A percentile compares a stretch with the other conserved stretches of the same genome.
Evolutionary conservation across 2,797 vertebrate species (phyloP).

Genomic region (Petrocephalus sullivani): DNA sequence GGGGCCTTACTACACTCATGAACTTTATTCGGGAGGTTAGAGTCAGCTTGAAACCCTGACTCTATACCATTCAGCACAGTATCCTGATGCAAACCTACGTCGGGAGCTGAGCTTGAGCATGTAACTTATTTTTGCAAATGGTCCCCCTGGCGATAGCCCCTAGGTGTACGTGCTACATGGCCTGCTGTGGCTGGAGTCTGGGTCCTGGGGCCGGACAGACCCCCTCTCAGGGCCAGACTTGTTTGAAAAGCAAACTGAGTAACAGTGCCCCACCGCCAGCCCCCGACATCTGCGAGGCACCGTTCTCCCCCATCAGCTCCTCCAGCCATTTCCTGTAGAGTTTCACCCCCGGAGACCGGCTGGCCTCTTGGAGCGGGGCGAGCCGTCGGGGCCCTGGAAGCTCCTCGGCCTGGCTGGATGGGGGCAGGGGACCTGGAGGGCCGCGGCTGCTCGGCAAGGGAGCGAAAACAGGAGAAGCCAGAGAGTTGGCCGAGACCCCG

Average conservation of each 20-base stretch:
- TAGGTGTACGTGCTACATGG: background rate
- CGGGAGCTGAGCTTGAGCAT: background rate
- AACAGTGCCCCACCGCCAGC: background rate
- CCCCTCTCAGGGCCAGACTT: background rate
- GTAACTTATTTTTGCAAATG: background rate
- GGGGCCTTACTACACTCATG: background rate
- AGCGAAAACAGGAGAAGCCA: background rate
- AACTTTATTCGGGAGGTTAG: background rate
- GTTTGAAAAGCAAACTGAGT: conserved; percentile 36
- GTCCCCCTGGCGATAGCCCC: background rate
- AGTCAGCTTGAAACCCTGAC: background rate
- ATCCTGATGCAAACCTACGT: background rate
- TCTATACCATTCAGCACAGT: background rate
- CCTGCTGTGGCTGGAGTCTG: background rate
- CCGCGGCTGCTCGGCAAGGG: background rate
- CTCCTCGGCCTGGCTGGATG: conserved; percentile 26
- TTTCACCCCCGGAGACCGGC: conserved; percentile 52
- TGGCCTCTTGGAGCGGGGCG: conserved; percentile 45
- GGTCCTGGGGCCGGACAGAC: background rate
- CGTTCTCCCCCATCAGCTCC: conserved; percentile 38
- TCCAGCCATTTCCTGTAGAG: conserved; percentile 47
- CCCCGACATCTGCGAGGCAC: conserved; percentile 48
- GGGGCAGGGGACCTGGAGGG: conserved; percentile 9
- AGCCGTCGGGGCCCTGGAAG: conserved; percentile 49
- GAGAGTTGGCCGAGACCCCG: background rate